These are phyloP conservation scores for Hypomesus transpacificus DNA, from an alignment of 2,113 vertebrate genomes.

Conservation along the genomic window DNA sequence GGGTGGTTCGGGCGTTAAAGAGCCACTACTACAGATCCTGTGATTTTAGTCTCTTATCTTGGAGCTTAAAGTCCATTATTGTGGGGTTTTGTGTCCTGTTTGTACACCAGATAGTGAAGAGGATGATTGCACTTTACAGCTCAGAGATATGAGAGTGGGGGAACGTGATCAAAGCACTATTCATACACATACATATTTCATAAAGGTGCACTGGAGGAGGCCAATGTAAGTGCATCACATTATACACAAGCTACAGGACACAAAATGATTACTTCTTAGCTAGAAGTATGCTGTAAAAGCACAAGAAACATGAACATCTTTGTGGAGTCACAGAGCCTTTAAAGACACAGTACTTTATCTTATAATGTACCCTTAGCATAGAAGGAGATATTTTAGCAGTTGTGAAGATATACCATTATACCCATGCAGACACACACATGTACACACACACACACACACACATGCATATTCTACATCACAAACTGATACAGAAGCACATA, in stretches of 20 bases:
- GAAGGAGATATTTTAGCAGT: too few species aligned
- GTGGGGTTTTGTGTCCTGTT: background rate
- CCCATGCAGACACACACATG: background rate
- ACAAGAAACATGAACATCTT: conserved; percentile 4
- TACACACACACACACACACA: background rate
- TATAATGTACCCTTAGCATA: too few species aligned
- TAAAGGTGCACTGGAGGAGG: conserved; percentile 6
- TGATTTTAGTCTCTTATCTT: conserved; percentile 28
- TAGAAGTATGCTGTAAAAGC: background rate
- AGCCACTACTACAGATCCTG: background rate
- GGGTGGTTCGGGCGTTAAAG: conserved; percentile 14
- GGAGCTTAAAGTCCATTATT: conserved; percentile 23
- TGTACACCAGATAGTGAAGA: conserved; percentile 2
- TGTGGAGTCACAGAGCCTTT: background rate
- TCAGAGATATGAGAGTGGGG: conserved; percentile 5
- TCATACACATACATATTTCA: conserved; percentile 33
- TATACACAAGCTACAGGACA: conserved; percentile 6
- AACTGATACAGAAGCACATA: background rate
- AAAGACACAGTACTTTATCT: background rate
- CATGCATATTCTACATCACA: background rate
- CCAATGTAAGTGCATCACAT: conserved; percentile 12
- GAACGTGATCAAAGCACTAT: conserved; percentile 9
- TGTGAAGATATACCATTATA: background rate
- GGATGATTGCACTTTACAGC: conserved; percentile 20
- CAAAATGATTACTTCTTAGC: conserved; percentile 2